Conservation (phyloP, 2,113 vertebrate species). For the Siniperca chuatsi region DNA sequence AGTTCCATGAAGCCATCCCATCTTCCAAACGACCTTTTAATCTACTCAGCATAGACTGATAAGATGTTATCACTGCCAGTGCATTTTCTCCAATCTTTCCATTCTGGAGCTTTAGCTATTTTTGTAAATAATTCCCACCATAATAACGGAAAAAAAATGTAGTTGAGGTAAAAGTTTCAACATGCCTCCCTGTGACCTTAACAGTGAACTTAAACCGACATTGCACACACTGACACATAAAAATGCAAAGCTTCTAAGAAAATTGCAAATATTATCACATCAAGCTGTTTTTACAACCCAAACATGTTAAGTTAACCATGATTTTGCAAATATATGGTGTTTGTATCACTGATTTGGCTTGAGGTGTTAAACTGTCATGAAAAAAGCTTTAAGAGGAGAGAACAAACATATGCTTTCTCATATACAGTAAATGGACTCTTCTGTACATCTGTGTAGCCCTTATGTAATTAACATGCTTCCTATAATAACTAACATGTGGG, state of each 20-base stretch:
- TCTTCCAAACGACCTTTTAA: neutral
- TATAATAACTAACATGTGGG: conserved; percentile 59
- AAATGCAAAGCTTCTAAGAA: conserved; percentile 5
- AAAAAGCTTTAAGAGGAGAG: conserved; percentile 12
- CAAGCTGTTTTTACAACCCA: neutral
- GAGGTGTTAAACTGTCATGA: conserved; percentile 23
- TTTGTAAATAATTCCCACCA: neutral
- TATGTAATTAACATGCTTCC: conserved; percentile 45
- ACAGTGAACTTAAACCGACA: conserved; percentile 15
- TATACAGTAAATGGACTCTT: conserved; percentile 11
- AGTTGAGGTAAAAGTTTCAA: neutral
- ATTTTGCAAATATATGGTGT: conserved; percentile 6
- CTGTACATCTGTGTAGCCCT: conserved; percentile 11
- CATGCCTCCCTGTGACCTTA: neutral
- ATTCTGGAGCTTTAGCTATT: neutral
- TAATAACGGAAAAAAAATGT: neutral
- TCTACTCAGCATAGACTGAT: neutral
- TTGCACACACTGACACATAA: conserved; percentile 1
- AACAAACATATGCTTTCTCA: conserved; percentile 21
- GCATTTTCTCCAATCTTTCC: neutral
- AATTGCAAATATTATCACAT: conserved; percentile 26
- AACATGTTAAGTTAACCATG: conserved; percentile 20
- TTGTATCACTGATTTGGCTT: conserved; percentile 13
- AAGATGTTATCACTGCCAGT: neutral
- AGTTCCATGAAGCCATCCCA: neutral